Evolutionary conservation across 2,113 vertebrate genomes (phyloP).

Genomic region (Sinocyclocheilus anophthalmus): DNA sequence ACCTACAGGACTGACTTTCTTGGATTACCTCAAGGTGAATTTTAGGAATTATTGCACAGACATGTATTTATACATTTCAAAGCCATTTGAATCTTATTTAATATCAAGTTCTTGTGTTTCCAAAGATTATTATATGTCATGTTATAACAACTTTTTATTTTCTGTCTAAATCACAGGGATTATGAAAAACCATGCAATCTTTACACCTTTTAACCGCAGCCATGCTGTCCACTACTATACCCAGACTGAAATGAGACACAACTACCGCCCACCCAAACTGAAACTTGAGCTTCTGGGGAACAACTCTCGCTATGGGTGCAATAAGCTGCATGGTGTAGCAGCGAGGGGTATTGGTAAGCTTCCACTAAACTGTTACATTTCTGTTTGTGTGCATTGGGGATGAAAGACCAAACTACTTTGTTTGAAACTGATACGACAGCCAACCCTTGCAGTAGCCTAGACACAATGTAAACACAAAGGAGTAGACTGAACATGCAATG

Average conservation of each 20-base stretch:
- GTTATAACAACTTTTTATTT: not conserved
- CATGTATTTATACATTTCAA: not conserved
- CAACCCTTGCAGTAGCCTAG: not conserved
- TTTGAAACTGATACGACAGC: not conserved
- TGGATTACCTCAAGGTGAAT: conserved; percentile 71
- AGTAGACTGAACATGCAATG: not conserved
- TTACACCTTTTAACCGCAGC: conserved; percentile 56
- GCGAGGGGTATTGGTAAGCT: conserved; percentile 73
- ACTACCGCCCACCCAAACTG: conserved; percentile 67
- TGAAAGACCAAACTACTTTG: not conserved
- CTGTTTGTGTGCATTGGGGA: not conserved
- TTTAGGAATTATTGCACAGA: conserved; percentile 10
- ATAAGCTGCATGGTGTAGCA: conserved; percentile 56
- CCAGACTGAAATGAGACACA: conserved; percentile 74
- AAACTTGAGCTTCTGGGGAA: conserved; percentile 68
- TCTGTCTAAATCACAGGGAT: conserved; percentile 63
- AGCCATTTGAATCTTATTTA: not conserved
- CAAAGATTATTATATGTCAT: not conserved
- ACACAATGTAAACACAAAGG: not conserved
- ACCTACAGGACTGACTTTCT: conserved; percentile 77
- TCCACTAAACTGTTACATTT: not conserved
- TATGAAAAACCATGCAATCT: conserved; percentile 57
- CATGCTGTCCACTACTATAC: conserved; percentile 46
- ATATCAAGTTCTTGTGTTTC: not conserved
- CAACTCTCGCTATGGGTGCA: conserved; percentile 68